Percentiles rank a stretch among this genome's conserved stretches.
Evolutionary conservation across 2,113 vertebrate genomes (phyloP).

Genomic region (Chaetura pelagica): DNA sequence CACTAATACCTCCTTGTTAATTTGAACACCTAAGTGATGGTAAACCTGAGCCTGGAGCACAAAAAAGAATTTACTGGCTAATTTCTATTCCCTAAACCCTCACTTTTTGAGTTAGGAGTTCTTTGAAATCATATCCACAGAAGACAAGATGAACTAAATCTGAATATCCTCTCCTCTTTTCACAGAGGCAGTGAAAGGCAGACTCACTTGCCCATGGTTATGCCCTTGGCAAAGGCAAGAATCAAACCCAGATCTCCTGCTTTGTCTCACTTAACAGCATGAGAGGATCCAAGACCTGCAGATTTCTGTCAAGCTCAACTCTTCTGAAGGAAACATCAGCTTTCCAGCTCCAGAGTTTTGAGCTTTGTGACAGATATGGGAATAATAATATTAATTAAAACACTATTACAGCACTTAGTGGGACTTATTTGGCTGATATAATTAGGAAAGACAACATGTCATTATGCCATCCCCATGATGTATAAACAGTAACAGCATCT

Average conservation of each 20-base stretch:
- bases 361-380: neutral
- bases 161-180: neutral
- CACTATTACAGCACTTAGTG: constrained; percentile 21
- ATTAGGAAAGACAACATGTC: constrained; percentile 65
- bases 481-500: constrained; percentile 37
- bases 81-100: neutral
- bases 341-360: neutral
- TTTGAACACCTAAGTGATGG: neutral
- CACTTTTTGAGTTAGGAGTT: neutral
- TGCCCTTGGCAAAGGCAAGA: neutral
- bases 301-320: neutral
- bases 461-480: constrained; percentile 17
- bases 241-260: neutral
- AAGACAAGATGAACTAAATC: neutral
- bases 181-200: neutral
- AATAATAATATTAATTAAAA: constrained; percentile 61
- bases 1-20: neutral
- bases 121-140: neutral
- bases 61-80: neutral
- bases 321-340: neutral
- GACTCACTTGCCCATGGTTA: neutral
- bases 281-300: neutral
- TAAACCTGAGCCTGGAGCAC: neutral
- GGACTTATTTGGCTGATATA: constrained; percentile 50
- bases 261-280: neutral